Evolutionary conservation across 2,888 invertebrate genomes (phyloP).

Genomic region (Conus canariensis): DNA sequence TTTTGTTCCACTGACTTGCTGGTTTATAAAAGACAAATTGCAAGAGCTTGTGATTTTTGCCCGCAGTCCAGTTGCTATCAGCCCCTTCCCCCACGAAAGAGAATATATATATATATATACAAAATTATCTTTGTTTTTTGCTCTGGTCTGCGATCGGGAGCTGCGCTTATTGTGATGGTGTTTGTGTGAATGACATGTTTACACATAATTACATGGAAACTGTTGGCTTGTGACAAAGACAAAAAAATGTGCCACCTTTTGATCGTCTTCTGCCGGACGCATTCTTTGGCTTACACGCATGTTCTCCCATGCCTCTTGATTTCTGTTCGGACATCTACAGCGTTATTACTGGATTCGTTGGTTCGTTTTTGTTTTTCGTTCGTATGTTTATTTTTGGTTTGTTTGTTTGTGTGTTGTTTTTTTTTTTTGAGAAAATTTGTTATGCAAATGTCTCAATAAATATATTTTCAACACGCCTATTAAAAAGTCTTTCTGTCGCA

Average conservation of each 20-base stretch:
- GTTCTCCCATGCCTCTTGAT: neutral
- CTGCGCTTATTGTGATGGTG: constrained; percentile 20
- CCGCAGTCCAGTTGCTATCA: neutral
- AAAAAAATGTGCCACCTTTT: neutral
- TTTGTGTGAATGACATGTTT: neutral
- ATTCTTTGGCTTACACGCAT: neutral
- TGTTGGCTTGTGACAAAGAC: neutral
- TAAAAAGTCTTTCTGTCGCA: constrained; percentile 21
- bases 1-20: neutral
- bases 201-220: neutral
- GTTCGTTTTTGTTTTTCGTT: neutral
- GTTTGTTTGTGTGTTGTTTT: neutral
- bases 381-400: too few relatives aligned
- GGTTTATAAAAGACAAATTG: too few relatives aligned
- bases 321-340: neutral
- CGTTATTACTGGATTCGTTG: neutral
- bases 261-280: neutral
- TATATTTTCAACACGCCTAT: constrained; percentile 41
- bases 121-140: constrained; percentile 25
- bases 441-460: constrained; percentile 46
- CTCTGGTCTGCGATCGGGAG: constrained; percentile 2
- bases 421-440: constrained; percentile 31
- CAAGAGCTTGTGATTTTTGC: neutral
- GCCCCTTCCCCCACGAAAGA: neutral
- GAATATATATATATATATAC: neutral